These are phyloP conservation scores for Tribolium castaneum DNA, from an alignment of 1,140 invertebrate species.

Conservation along the genomic window DNA sequence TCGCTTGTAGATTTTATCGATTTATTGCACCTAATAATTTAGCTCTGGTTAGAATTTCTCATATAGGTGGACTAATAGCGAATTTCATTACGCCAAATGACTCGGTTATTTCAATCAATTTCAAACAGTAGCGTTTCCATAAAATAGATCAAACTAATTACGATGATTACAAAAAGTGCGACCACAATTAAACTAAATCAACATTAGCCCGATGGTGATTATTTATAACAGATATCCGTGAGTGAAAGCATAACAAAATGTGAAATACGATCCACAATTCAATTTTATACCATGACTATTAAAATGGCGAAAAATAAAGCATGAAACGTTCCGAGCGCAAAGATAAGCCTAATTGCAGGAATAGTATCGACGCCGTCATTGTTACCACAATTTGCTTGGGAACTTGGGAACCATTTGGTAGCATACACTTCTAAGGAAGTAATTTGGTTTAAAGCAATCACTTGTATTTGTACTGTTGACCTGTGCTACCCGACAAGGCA, in stretches of 20 bases:
- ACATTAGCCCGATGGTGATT: constrained; percentile 25
- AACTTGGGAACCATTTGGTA: background rate
- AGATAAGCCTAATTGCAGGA: constrained; percentile 10
- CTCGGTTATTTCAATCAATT: background rate
- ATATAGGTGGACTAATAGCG: background rate
- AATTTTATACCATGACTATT: constrained; percentile 28
- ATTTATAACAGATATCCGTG: constrained; percentile 37
- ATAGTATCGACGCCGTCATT: background rate
- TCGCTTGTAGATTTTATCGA: constrained; percentile 21
- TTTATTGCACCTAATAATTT: constrained; percentile 31
- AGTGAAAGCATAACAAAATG: constrained; percentile 42
- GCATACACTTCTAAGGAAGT: background rate
- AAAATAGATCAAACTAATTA: constrained; percentile 26
- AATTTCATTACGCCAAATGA: constrained; percentile 25
- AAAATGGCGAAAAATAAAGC: constrained; percentile 6
- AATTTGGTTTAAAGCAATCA: background rate
- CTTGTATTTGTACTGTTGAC: background rate
- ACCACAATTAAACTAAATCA: constrained; percentile 34
- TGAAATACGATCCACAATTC: constrained; percentile 19
- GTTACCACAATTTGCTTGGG: background rate
- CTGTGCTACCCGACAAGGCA: background rate
- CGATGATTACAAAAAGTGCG: constrained; percentile 27
- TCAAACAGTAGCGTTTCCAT: background rate
- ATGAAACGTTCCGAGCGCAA: background rate
- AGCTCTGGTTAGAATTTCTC: background rate